Evolutionary conservation across 2,113 vertebrate genomes (phyloP), one percentile per base, ranked within the genome.

Genomic region (Bettongia penicillata): DNA sequence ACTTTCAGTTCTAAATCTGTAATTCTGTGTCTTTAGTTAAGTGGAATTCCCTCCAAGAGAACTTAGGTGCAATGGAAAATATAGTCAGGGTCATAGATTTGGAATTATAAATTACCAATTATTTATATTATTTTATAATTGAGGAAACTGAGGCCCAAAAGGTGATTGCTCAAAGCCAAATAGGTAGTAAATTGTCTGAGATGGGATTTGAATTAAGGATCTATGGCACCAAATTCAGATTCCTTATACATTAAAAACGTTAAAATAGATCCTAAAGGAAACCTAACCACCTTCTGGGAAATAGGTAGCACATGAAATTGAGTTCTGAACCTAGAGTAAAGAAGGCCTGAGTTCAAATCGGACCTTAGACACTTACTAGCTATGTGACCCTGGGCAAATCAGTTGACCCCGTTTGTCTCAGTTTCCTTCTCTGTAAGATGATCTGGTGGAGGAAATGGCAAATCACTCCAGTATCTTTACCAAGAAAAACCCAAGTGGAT

Each of bases 31-130:
- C 19, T 10, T 84, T 84, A 84, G 1, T 84, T 93, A 90, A 94
- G 51, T 94, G 93, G 93, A 57, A 95, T 95, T 94, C 50, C 92
- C 50, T 11, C 0, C 2, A 53, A 68, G 92, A 14, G 19, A 94
- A 19, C 10, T 84, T 89, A 61, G 43, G 43, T n/a, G 7, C 43
- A 10, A 9, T 10, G 0, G 84, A 37, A 2, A 1, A 0, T 61
- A 12, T 28, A 24, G 9, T 23, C 77, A 37, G 53, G 4, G n/a
- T n/a, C 14, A 77, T n/a, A 77, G 68, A n/a, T 77, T 77, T 77
- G 19, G 37, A 68, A 12, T 77, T 77, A 77, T 7, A n/a, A 77
- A 77, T 77, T n/a, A 4, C 4, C 37, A 5, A 77, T 26, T 2
- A 77, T 77, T n/a, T 77, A n/a, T 37, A 14, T 68, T 68, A 68